phyloP scores from a whole-genome alignment of 2,888 invertebrate genomes.

The Acleris cristana region DNA sequence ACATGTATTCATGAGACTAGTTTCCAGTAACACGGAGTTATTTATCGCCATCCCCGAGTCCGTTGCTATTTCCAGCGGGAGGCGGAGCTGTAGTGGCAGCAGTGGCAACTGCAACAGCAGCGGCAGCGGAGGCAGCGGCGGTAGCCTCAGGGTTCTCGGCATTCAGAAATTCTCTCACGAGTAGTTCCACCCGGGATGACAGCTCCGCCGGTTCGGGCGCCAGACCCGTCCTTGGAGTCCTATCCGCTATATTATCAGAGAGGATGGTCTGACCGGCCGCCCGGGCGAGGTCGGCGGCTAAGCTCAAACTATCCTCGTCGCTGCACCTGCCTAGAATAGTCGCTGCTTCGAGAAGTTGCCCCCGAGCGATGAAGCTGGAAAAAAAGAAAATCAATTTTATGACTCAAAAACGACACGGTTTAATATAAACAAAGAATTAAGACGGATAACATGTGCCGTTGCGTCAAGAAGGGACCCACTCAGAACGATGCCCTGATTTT shows the following conservation, averaged over 20 bases:
- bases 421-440: too few relatives aligned
- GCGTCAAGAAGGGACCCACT: too few relatives aligned
- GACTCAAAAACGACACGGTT: neutral
- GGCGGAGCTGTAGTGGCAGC: too few relatives aligned
- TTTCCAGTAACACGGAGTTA: too few relatives aligned
- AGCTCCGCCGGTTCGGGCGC: slow-evolving; percentile 31
- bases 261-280: slow-evolving; percentile 68
- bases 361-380: slow-evolving; percentile 84
- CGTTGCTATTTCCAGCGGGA: neutral
- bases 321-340: slow-evolving; percentile 81
- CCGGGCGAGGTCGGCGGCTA: slow-evolving; percentile 85
- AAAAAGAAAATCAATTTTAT: slow-evolving; percentile 1
- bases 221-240: slow-evolving; percentile 37
- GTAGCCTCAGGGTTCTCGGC: too few relatives aligned
- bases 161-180: slow-evolving; percentile 43
- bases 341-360: slow-evolving; percentile 85
- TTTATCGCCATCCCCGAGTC: slow-evolving; percentile 31
- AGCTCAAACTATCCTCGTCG: slow-evolving; percentile 77
- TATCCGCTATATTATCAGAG: slow-evolving; percentile 62
- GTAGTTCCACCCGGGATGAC: slow-evolving; percentile 56
- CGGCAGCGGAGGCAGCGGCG: too few relatives aligned
- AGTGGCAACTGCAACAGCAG: too few relatives aligned
- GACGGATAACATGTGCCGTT: too few relatives aligned
- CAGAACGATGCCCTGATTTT: too few relatives aligned
- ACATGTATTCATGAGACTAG: too few relatives aligned